phyloP scores from a whole-genome alignment of 1,140 invertebrate genomes.

The Calosoma granatense region DNA sequence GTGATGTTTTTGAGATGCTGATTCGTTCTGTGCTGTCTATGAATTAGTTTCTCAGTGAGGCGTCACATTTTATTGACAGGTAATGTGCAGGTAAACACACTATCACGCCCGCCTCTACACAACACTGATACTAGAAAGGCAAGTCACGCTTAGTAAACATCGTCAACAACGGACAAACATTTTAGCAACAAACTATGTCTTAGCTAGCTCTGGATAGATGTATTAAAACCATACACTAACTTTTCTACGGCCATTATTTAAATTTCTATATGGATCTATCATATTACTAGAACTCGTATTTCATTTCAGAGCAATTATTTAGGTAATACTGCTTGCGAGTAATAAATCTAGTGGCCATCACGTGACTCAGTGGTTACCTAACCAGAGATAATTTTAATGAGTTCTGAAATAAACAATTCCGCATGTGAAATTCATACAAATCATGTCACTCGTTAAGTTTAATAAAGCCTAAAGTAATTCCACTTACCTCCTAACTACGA shows the following conservation, averaged over 20 bases:
- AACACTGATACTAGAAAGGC: not conserved
- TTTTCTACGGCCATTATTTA: no score
- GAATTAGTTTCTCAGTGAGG: not conserved
- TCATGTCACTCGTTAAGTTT: not conserved
- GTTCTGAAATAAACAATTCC: no score
- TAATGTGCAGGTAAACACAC: not conserved
- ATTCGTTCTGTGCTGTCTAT: not conserved
- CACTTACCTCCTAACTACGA: not conserved
- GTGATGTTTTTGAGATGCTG: not conserved
- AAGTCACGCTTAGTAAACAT: not conserved
- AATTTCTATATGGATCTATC: no score
- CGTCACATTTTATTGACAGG: not conserved
- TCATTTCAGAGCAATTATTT: no score
- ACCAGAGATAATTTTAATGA: no score
- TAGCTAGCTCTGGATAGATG: no score
- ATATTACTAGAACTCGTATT: no score
- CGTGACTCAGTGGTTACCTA: no score
- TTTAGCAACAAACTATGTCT: no score
- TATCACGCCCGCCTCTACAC: not conserved
- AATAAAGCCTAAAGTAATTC: not conserved
- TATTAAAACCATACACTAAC: no score
- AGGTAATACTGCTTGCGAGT: no score
- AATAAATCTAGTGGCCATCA: no score
- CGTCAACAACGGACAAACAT: not conserved
- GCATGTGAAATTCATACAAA: slow-evolving; percentile 1